These are phyloP conservation scores for Eudorcas thomsonii DNA, from an alignment of 2,113 vertebrate genomes.

Conservation along the genomic window DNA sequence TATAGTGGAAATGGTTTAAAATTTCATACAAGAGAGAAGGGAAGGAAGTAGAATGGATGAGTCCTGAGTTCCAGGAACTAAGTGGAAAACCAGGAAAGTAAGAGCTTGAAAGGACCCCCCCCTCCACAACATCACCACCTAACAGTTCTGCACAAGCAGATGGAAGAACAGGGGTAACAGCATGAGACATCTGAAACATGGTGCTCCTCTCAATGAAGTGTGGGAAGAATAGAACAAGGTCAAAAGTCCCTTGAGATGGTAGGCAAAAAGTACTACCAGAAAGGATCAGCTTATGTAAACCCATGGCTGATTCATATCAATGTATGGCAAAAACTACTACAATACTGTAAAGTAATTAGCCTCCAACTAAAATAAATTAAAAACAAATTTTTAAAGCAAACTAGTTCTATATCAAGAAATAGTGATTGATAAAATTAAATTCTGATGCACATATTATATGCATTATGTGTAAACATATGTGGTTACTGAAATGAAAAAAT, in stretches of 20 bases:
- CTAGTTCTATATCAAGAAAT: too few relatives aligned
- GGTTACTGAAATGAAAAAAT: too few relatives aligned
- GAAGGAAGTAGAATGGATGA: neutral
- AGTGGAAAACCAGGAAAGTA: neutral
- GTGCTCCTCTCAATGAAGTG: neutral
- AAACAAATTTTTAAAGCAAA: too few relatives aligned
- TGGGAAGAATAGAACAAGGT: neutral
- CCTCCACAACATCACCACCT: neutral
- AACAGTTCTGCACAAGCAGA: neutral
- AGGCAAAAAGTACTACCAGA: neutral
- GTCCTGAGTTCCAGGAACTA: neutral
- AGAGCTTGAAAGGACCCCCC: neutral
- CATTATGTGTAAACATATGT: too few relatives aligned
- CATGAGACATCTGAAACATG: neutral
- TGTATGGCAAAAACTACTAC: too few relatives aligned
- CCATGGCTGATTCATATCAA: too few relatives aligned
- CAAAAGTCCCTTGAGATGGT: neutral
- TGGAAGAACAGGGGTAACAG: neutral
- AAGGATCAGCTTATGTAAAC: neutral
- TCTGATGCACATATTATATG: too few relatives aligned
- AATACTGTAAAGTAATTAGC: too few relatives aligned
- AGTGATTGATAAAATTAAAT: too few relatives aligned
- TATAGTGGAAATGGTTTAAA: neutral
- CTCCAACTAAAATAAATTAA: too few relatives aligned
- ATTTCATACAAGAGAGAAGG: neutral